Evolutionary conservation across 2,888 invertebrate species (phyloP), one percentile per base, ranked within the genome.

Genomic region (Priocnemis perturbator): DNA sequence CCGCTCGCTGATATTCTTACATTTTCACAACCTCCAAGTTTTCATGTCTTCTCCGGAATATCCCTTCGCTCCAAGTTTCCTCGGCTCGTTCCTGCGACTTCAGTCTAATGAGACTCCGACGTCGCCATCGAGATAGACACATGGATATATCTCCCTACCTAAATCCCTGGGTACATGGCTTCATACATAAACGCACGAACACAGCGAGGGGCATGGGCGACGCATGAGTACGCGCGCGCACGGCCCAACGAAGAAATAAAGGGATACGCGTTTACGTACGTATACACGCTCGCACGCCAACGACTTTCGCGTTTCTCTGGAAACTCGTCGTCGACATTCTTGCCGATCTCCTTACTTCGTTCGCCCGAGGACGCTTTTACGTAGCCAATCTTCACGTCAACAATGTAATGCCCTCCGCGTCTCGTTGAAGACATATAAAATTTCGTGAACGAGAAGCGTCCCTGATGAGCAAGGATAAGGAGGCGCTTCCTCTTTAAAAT

Each of bases 21-120:
- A 77, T 84, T 85, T 85, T 85, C 83, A 83, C 86, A 83, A 85
- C 82, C 84, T 86, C 79, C 80, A 85, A 88, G 86, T 88, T 88
- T 88, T 88, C 87, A 88, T 86, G 85, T 83, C 84, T 79, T 81
- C 76, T 67, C 73, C 71, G 75, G 81, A 83, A 86, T 85, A 79
- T 78, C 78, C 79, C 74, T 74, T 60, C 65, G 70, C 65, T 58
- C 60, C 59, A 81, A 81, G 77, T 82, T 50, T 77, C 74, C 74
- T 71, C 56, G 61, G 65, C 74, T 74, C 80, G 67, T 78, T 79
- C 76, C 63, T 69, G 64, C 72, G 73, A 76, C 78, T 81, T 77
- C 80, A 69, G 76, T 81, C 86, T 86, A 86, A 86, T 85, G 85
- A 85, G 84, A 86, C 83, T 79, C 73, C 78, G 76, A 66, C 79